Base-by-base conservation (phyloP, 2,888 invertebrate species). In the Dasypolia templi region DNA sequence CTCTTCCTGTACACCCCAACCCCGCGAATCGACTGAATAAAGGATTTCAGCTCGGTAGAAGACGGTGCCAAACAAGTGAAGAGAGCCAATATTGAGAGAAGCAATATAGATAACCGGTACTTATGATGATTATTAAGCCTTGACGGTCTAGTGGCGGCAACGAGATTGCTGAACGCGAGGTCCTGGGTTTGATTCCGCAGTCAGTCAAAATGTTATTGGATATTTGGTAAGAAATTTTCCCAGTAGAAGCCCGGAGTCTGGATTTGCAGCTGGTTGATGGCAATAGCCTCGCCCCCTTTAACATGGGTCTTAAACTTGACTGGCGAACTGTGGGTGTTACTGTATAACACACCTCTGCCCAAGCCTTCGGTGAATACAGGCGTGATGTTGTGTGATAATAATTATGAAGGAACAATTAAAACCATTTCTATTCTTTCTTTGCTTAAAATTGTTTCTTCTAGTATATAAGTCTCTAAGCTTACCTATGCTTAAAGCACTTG, bases 401-500 rank as follows among this genome's bases (percentile, higher is more conserved):
- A 42, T 26, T 61, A 26, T 26, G 29, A 1, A 29, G 1, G 7
- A 6, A 42, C 3, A 11, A 19, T 26, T 12, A 3, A 26, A 19
- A 11, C 0, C 12, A 6, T 42, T 2, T 39, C 9, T 66, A 44
- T 26, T 44, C 12, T 56, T 39, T 46, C 17, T n/a, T 12, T 22
- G 19, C 11, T 65, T 29, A 17, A 4, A 51, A 46, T 53, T 56
- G 7, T 69, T 11, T 56, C 35, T 53, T 62, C 26, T 39, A 51
- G 49, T 51, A 53, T 32, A 46, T 68, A 63, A 32, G 19, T 79
- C 26, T 67, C 22, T 26, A 53, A 53, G n/a, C 64, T 65, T 64
- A 77, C 72, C 67, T 77, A 72, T 68, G 61, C 67, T 77, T 69
- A 65, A 82, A 81, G 69, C 58, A 69, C 78, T 82, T 66, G 63